Percentiles rank a stretch among this genome's conserved stretches.
Conservation (phyloP, 2,113 vertebrate genomes). For the Lagopus muta region DNA sequence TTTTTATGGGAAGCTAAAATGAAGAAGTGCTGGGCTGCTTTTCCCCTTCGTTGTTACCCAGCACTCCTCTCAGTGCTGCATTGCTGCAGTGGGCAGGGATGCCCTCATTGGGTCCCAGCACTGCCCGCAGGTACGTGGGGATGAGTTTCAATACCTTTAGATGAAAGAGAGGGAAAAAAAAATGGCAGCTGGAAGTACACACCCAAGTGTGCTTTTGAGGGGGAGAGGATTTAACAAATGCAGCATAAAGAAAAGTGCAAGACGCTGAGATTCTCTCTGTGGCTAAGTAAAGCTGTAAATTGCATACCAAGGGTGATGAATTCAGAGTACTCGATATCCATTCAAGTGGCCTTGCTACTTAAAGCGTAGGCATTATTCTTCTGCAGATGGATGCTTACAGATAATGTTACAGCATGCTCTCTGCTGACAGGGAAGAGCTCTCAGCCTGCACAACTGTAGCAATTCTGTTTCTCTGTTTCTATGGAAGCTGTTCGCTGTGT, state of each 20-base stretch:
- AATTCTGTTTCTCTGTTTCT: background rate
- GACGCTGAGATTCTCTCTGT: background rate
- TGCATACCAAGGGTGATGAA: background rate
- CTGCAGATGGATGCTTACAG: background rate
- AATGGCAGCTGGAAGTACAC: background rate
- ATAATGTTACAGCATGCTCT: background rate
- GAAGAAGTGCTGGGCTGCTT: background rate
- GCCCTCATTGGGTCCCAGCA: background rate
- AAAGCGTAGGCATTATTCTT: background rate
- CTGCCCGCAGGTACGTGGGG: background rate
- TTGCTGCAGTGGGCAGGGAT: background rate
- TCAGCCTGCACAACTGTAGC: background rate
- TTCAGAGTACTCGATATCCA: background rate
- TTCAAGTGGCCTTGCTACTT: background rate
- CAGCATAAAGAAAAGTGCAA: background rate
- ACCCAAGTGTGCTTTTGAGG: background rate
- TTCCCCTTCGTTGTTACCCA: background rate
- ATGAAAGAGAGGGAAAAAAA: background rate
- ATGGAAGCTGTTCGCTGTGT: background rate
- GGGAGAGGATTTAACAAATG: background rate
- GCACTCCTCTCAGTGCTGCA: background rate
- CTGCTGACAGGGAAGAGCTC: background rate
- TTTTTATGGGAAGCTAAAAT: background rate
- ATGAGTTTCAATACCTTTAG: rapidly evolving
- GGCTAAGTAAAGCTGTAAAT: background rate